Evolutionary conservation across 2,888 invertebrate genomes (phyloP).

Genomic region (Macropis europaea): DNA sequence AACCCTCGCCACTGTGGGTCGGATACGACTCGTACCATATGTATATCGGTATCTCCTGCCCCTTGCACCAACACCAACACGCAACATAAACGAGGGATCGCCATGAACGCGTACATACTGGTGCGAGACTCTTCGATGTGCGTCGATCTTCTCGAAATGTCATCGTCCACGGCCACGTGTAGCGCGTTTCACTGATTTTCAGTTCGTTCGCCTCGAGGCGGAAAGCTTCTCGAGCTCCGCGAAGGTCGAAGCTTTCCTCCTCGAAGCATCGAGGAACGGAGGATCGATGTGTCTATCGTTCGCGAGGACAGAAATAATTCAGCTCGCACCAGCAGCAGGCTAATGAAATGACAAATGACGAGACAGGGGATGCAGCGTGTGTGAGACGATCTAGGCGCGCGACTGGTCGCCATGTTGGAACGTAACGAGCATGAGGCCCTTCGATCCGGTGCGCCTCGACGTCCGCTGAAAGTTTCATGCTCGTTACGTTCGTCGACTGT

Average conservation of each 20-base stretch:
- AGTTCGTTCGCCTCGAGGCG: no score
- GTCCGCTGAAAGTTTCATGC: constrained; percentile 28
- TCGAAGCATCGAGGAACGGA: neutral
- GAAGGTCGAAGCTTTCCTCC: no score
- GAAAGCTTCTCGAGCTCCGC: no score
- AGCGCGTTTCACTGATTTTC: no score
- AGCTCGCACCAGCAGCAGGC: constrained; percentile 62
- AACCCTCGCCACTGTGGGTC: constrained; percentile 96
- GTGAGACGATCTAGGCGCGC: constrained; percentile 50
- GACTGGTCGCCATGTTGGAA: constrained; percentile 26
- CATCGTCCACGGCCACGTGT: neutral
- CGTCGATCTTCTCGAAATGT: neutral
- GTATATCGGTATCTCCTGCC: constrained; percentile 97
- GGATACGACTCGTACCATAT: constrained; percentile 99
- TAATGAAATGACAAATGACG: constrained; percentile 65
- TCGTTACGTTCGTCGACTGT: constrained; percentile 37
- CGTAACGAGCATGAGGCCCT: constrained; percentile 32
- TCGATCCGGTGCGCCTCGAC: neutral
- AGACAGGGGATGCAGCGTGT: constrained; percentile 68
- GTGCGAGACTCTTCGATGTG: constrained; percentile 33
- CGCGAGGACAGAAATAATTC: no score
- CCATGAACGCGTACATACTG: constrained; percentile 42
- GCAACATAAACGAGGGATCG: constrained; percentile 74
- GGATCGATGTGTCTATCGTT: no score
- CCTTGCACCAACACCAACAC: constrained; percentile 83